Percentiles rank a stretch among this genome's conserved stretches.
Conservation (phyloP, 92 coral and sea anemone species). For the Bergia puertoricense region DNA sequence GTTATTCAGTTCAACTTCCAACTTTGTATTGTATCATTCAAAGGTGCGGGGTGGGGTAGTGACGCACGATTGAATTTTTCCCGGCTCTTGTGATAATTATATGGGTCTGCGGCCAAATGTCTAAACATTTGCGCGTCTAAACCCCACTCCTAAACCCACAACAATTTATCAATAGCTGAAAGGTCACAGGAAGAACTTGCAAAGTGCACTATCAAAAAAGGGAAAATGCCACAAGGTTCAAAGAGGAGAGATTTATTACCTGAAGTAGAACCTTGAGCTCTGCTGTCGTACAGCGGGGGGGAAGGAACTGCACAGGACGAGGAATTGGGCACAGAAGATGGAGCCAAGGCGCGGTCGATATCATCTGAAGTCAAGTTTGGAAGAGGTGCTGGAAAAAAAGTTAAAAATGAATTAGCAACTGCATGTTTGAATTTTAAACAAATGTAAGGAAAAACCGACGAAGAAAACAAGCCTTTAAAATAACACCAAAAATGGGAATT, state of each 20-base stretch:
- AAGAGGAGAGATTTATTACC: neutral
- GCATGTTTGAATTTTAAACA: neutral
- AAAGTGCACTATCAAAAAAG: neutral
- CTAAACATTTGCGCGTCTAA: constrained; percentile 22
- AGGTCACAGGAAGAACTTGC: neutral
- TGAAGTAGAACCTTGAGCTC: constrained; percentile 44
- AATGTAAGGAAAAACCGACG: neutral
- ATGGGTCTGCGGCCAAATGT: constrained; percentile 13
- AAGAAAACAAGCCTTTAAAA: neutral
- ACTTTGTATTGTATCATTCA: neutral
- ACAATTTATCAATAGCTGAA: neutral
- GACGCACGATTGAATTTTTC: constrained; percentile 21
- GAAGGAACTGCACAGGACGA: constrained; percentile 66
- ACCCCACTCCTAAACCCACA: neutral
- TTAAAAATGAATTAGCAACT: neutral
- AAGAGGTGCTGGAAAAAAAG: constrained; percentile 80
- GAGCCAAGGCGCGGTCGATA: constrained; percentile 94
- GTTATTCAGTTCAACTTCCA: neutral
- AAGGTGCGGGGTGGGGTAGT: constrained; percentile 16
- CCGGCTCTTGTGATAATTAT: constrained; percentile 16
- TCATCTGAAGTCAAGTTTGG: constrained; percentile 99
- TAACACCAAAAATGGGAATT: neutral
- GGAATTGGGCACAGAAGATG: constrained; percentile 76
- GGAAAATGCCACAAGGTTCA: neutral
- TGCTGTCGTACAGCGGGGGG: constrained; percentile 74